Conservation (phyloP, 2,113 vertebrate genomes). For the Accipiter virgatus region DNA sequence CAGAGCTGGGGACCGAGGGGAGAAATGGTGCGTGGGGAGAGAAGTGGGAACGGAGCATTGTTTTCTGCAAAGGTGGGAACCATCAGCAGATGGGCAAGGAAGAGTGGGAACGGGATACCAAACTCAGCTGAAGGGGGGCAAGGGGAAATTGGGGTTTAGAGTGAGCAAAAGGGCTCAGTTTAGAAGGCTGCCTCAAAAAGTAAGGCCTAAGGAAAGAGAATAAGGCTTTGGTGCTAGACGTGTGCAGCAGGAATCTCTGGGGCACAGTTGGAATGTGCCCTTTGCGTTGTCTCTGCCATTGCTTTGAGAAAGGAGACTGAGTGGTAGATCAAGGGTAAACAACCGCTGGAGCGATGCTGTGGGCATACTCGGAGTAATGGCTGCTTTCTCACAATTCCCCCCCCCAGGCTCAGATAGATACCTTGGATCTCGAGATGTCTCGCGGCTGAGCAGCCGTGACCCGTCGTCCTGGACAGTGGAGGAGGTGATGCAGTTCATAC, state of each 20-base stretch:
- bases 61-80: not conserved
- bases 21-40: rapidly evolving
- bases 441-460: constrained; percentile 79
- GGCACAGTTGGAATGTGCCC: rapidly evolving
- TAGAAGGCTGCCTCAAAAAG: not conserved
- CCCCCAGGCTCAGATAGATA: constrained; percentile 79
- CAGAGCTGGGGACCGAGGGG: not conserved
- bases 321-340: rapidly evolving
- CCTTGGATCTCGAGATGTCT: constrained; percentile 67
- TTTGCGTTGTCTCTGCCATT: not conserved
- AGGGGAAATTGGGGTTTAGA: not conserved
- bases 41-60: rapidly evolving
- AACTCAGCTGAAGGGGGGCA: not conserved
- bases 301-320: not conserved
- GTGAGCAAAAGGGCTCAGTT: not conserved
- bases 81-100: not conserved
- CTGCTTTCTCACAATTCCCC: not conserved
- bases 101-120: not conserved
- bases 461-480: constrained; percentile 92
- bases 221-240: rapidly evolving
- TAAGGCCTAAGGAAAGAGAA: not conserved
- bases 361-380: not conserved
- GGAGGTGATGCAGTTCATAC: constrained; percentile 96
- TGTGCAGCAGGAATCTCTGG: rapidly evolving
- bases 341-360: rapidly evolving